Conservation (phyloP, 2,113 vertebrate species). For the Psilopogon haemacephalus region DNA sequence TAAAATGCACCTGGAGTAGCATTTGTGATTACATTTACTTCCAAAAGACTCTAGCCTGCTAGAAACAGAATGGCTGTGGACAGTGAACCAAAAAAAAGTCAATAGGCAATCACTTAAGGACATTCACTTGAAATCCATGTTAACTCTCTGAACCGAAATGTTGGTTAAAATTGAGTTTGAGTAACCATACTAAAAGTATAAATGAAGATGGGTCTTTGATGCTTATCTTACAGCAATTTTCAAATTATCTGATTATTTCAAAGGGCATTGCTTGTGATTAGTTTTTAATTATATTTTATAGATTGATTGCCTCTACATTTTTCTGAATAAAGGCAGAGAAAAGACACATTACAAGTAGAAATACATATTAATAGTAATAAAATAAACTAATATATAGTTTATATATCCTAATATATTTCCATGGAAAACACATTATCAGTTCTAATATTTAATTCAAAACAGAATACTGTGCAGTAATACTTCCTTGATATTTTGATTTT, state of each 20-base stretch:
- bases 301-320: background rate
- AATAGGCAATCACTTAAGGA: no score
- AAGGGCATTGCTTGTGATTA: background rate
- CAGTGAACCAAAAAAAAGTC: background rate
- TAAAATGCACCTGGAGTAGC: background rate
- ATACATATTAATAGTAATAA: background rate
- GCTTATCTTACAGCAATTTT: background rate
- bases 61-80: background rate
- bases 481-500: background rate
- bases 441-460: background rate
- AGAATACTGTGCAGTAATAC: background rate
- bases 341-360: background rate
- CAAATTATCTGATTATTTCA: background rate
- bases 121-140: background rate
- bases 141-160: background rate
- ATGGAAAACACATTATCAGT: background rate
- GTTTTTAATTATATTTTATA: background rate
- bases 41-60: background rate
- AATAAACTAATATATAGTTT: background rate
- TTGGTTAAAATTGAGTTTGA: background rate
- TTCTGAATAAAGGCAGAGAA: background rate
- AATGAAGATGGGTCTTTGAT: background rate
- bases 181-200: background rate
- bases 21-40: background rate
- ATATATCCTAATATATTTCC: background rate